Percentiles rank a stretch among this genome's conserved stretches.
These are phyloP conservation scores for Pholis gunnellus DNA, from an alignment of 2,113 vertebrate species.

Conservation along the genomic window DNA sequence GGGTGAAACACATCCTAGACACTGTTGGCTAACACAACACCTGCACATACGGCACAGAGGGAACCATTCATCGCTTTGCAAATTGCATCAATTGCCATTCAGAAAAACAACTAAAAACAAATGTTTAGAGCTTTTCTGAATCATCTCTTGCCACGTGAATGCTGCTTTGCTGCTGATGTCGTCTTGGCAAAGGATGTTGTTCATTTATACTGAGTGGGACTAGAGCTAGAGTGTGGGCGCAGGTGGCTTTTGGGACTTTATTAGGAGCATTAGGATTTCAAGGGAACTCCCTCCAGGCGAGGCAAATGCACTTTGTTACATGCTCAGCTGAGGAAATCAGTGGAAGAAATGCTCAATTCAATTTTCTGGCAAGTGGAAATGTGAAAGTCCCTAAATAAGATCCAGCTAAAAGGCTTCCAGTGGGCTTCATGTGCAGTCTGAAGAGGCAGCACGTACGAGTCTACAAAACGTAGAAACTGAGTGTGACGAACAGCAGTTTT, in stretches of 20 bases:
- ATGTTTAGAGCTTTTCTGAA: constrained; percentile 23
- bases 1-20: constrained; percentile 13
- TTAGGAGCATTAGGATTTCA: constrained; percentile 65
- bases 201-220: constrained; percentile 48
- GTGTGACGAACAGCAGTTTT: constrained; percentile 20
- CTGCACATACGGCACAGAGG: constrained; percentile 25
- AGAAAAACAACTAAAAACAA: constrained; percentile 35
- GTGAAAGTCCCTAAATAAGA: constrained; percentile 52
- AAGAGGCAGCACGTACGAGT: constrained; percentile 6
- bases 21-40: constrained; percentile 39
- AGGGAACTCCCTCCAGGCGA: constrained; percentile 40
- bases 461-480: constrained; percentile 8
- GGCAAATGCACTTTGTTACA: constrained; percentile 46
- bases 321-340: constrained; percentile 55
- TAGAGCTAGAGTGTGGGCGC: constrained; percentile 36
- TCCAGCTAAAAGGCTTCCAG: constrained; percentile 33
- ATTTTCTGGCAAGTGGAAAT: constrained; percentile 45
- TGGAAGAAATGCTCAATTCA: constrained; percentile 36
- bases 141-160: not conserved
- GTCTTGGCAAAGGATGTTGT: constrained; percentile 18
- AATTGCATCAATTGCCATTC: constrained; percentile 40
- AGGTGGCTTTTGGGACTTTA: constrained; percentile 72
- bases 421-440: constrained; percentile 2
- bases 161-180: not conserved
- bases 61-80: constrained; percentile 15